Base-by-base conservation (phyloP, 2,797 vertebrate genomes). In the Phrynocephalus forsythii region DNA sequence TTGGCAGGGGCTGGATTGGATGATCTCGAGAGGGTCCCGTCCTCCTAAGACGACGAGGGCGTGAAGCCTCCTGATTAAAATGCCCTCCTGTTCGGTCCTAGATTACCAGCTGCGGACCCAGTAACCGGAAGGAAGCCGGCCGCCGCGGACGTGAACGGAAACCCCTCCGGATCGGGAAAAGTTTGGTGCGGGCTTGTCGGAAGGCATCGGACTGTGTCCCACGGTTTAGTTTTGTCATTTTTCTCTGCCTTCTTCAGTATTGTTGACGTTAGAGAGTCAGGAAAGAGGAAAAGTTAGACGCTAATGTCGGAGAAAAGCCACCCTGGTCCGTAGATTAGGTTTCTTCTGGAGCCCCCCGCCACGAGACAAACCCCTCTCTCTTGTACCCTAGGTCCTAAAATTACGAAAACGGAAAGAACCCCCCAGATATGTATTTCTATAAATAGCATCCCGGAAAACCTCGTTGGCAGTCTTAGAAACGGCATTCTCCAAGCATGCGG, bases 51-150 rank as follows among this genome's bases (percentile, higher is more conserved):
- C 38, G 38, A 44, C 38, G 38, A 44, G 3, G 38, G 38, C 38
- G 38, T 44, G 38, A 44, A 44, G 38, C 38, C 38, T 13, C 52
- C 52, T 13, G 13, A 56, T 56, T 10, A 56, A 13, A 56, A 10
- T 9, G 3, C 13, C 13, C 76, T 0, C 3, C 9, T 86, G 38
- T 78, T n/a, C 11, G 81, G 13, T 38, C 3, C 1, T 1, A 96
- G 95, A 96, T 85, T 96, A 96, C 88, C 95, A 96, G 83, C 95
- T 96, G 20, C 91, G 95, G 81, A 96, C 95, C 0, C 95, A 96
- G 81, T 96, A 94, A 73, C 76, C 13, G 24, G 38, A 60, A 63
- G 73, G 4, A 63, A 63, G 0, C n/a, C 3, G 6, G 15, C 81
- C 83, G 28, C 87, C 90, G 88, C 89, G 87, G 91, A 52, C 30